phyloP scores from a whole-genome alignment of 64 coral and sea anemone genomes.

The Stichodactyla helianthus region DNA sequence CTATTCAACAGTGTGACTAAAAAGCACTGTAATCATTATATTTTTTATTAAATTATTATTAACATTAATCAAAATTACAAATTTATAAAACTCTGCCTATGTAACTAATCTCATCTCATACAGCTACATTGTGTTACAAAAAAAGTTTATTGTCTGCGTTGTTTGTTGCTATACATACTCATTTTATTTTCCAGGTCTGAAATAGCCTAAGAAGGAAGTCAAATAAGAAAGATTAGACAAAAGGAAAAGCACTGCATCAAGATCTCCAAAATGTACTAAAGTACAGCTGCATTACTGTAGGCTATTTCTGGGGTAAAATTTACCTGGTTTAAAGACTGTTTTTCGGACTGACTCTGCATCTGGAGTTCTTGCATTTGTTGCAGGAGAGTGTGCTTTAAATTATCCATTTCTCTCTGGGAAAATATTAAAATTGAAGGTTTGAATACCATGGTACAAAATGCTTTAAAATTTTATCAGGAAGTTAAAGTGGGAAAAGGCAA shows the following conservation, averaged over 20 bases:
- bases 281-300: background rate
- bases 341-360: slow-evolving; percentile 44
- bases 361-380: slow-evolving; percentile 62
- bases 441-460: background rate
- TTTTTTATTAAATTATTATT: too few species aligned
- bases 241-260: too few species aligned
- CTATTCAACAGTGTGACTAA: too few species aligned
- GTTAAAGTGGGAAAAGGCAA: background rate
- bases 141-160: background rate
- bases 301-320: background rate
- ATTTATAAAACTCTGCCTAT: too few species aligned
- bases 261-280: background rate
- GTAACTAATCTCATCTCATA: too few species aligned
- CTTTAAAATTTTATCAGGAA: background rate
- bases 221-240: background rate
- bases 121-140: background rate
- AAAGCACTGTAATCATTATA: too few species aligned
- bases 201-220: slow-evolving; percentile 6
- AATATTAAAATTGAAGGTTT: background rate
- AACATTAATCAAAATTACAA: too few species aligned
- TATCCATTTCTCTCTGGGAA: slow-evolving; percentile 70
- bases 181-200: slow-evolving; percentile 51
- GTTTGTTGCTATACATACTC: slow-evolving; percentile 33
- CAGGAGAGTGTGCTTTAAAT: slow-evolving; percentile 57
- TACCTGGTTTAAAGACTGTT: slow-evolving; percentile 64